Base-by-base conservation (phyloP, 2,113 vertebrate genomes). In the Ceyx melanurus region DNA sequence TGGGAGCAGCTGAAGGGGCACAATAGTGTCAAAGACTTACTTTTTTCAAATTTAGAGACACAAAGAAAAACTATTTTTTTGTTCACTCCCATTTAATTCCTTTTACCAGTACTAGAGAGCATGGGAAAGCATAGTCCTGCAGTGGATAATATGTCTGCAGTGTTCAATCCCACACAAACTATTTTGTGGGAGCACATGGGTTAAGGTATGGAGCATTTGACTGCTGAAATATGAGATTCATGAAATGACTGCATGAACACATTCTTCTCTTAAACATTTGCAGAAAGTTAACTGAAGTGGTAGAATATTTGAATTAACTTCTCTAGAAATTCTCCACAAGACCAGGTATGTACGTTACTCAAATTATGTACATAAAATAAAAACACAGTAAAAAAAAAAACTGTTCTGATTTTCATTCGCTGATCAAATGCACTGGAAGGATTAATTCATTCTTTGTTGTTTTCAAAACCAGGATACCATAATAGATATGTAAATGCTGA, bases 401-500 rank as follows among this genome's bases (percentile, higher is more conserved):
- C 53, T 64, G 8, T 48, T 84, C 42, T 22, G 8, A 64, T 76
- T 89, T 92, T 84, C 35, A 64, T 72, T 33, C 20, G 13, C 33
- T 58, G 48, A 89, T 92, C 25, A 91, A 86, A 86, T 53, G 7
- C 33, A 66, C 42, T 42, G 29, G n/a, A 66, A 89, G 66, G 4
- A 88, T 26, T 3, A 95, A 81, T 65, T 66, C 6, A 25, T 53
- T 67, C 19, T 82, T 75, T 65, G 22, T 29, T 83, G 22, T 80
- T 83, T 92, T 50, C 56, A 82, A 92, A 94, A 68, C 25, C 28
- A 78, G 53, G 37, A 42, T 21, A 64, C 22, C 3, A 1, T 58
- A 83, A 73, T 78, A 86, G 86, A 84, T 89, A 89, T 50, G 50
- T 71, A 86, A 92, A 92, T 80, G 5, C 19, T 85, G 40, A 60